Evolutionary conservation across 2,888 invertebrate species (phyloP), one percentile per base, ranked within the genome.

Genomic region (Cistogaster globosa): DNA sequence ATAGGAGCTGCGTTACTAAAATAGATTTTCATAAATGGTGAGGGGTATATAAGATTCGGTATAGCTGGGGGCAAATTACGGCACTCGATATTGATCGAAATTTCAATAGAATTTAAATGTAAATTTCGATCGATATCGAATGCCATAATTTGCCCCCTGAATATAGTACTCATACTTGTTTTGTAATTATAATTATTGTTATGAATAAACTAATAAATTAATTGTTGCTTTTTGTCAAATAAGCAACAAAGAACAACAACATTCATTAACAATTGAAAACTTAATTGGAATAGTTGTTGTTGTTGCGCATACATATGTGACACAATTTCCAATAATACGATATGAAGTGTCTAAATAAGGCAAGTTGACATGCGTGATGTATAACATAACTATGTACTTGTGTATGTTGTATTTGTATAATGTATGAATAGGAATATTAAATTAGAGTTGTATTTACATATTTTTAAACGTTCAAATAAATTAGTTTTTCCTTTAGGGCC

Each of bases 401-500:
- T 12, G 12, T 32, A 32, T 32, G 8, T 42, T 42, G 9, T 12
- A 42, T 42, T 42, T 4, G 7, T 42, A 42, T 12, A 42, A 12
- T 42, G 18, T 20, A 16, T 38, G 55, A 38, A 55, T 69, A n/a
- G 68, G 55, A 55, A 69, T 55, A 55, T 14, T 36, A 68, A 55
- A 69, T 22, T 26, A 16, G 18, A 55, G 32, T 12, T 14, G 8
- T 20, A 55, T 5, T 45, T 26, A 14, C 12, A 12, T 20, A 22
- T 22, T 55, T 16, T 48, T 18, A 12, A 42, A 18, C 16, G 16
- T 74, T 62, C 12, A 74, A 38, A 38, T 65, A 65, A 57, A 32
- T 65, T 65, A 75, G 55, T 22, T 53, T 63, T 75, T 65, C 55
- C 65, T 75, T 55, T 75, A 42, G 53, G 53, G n/a, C 74, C 53